Conservation (phyloP, 2,113 vertebrate species). For the Hiodon alosoides region DNA sequence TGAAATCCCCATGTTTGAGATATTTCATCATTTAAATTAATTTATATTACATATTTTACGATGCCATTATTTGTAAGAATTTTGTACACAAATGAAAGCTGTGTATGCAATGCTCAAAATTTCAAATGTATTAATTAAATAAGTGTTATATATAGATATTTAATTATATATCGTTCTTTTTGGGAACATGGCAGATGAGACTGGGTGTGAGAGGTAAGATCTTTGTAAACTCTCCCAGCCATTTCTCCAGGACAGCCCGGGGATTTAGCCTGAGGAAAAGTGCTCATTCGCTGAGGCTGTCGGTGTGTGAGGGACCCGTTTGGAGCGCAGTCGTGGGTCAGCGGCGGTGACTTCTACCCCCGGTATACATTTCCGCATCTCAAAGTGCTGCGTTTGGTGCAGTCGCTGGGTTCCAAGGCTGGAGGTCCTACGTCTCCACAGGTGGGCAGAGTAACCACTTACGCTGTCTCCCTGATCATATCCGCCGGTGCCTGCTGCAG, state of each 20-base stretch:
- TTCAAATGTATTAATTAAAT: too few relatives aligned
- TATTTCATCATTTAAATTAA: too few relatives aligned
- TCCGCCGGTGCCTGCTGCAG: background rate
- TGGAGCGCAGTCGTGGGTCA: background rate
- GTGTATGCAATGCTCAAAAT: too few relatives aligned
- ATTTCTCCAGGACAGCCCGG: background rate
- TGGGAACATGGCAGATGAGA: too few relatives aligned
- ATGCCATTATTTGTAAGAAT: too few relatives aligned
- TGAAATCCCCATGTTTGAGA: too few relatives aligned
- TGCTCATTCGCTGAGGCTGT: background rate
- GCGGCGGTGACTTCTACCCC: background rate
- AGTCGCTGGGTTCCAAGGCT: slow-evolving; percentile 7
- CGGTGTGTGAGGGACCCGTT: background rate
- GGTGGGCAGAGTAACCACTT: slow-evolving; percentile 10
- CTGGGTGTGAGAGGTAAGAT: too few relatives aligned
- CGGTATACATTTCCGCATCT: background rate
- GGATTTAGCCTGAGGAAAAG: background rate
- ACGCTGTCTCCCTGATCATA: background rate
- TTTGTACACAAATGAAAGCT: too few relatives aligned
- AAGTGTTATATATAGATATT: too few relatives aligned
- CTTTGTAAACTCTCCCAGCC: too few relatives aligned
- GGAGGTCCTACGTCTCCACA: slow-evolving; percentile 12
- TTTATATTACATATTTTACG: too few relatives aligned
- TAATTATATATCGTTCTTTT: too few relatives aligned
- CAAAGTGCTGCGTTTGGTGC: background rate